Base-by-base conservation (phyloP, 2,113 vertebrate genomes). In the Amazona vittata region DNA sequence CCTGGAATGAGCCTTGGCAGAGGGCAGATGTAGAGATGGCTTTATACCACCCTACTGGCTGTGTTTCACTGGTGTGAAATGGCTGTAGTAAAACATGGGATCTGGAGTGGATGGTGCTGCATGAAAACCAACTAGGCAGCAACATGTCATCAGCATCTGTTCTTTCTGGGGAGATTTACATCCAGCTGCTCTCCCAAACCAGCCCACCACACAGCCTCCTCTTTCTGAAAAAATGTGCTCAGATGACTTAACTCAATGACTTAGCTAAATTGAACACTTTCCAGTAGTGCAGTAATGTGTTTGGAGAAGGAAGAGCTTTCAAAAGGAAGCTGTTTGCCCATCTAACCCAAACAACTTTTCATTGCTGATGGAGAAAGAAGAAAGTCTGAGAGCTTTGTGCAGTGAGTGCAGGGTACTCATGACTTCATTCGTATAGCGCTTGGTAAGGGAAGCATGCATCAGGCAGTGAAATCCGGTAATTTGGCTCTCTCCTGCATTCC, bases 261-360 rank as follows among this genome's bases (percentile, higher is more conserved):
- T 97, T 92, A 39, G 97, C 95, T 94, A 53, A 91, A 60, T 89
- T 98, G 97, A 98, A 97, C 5, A 1, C 50, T 78, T 98, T 98
- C 98, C 98, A 98, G 98, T 94, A 90, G 97, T 88, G 2, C 96
- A 96, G 98, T 97, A 97, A 97, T 96, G 95, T 97, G 95, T 97
- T 95, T 97, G 96, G 93, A 97, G 97, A 95, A 92, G 94, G 91
- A 96, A 94, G 82, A 85, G 87, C 67, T 94, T 96, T 88, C 93
- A 85, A 64, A 93, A 90, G 90, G 93, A 94, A 97, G 84, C 79
- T 93, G 64, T 59, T 97, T 93, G 95, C 96, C 93, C 96, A 93
- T 95, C 43, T 53, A 88, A 13, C 94, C 94, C 96, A 83, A 97
- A 95, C 94, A 94, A 87, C 92, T 98, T 97, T 90, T 97, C 95